Conservation (phyloP, 2,113 vertebrate species). For the Rhizomys pruinosus region DNA sequence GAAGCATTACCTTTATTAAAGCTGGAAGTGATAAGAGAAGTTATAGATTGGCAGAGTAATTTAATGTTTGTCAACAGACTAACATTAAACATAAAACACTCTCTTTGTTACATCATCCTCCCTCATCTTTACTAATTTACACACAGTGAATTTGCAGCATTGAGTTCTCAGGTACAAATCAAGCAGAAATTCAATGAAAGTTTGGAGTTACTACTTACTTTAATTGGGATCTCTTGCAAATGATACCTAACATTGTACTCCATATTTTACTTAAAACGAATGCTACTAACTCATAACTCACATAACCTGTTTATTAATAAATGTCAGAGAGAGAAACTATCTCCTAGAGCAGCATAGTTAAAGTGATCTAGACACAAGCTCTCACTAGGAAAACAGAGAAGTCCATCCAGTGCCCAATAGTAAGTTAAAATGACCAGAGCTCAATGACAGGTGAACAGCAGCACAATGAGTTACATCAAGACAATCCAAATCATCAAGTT, state of each 20-base stretch:
- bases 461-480: neutral
- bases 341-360: accelerated
- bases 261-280: neutral
- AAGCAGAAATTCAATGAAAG: neutral
- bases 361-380: neutral
- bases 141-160: neutral
- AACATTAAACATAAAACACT: neutral
- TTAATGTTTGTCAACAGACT: neutral
- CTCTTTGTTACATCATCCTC: neutral
- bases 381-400: neutral
- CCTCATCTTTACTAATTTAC: neutral
- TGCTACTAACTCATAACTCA: neutral
- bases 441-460: neutral
- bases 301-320: neutral
- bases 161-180: neutral
- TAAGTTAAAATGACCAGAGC: neutral
- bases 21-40: neutral
- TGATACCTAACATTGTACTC: too few relatives aligned
- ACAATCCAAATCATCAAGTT: neutral
- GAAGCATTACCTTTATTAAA: neutral
- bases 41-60: too few relatives aligned
- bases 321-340: neutral
- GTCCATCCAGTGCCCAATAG: neutral
- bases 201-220: neutral
- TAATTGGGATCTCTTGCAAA: too few relatives aligned